Percentiles rank a stretch among this genome's conserved stretches.
Conservation (phyloP, 2,113 vertebrate genomes). For the Mus musculus region GRCm39 chr12:111803501-111804000, state of each 20-base stretch:
- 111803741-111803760: neutral
- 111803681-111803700: too few species aligned
- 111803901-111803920: neutral
- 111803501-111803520: constrained; percentile 66
- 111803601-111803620: neutral
- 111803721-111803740: neutral
- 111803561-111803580: neutral
- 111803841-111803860: neutral
- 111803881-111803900: neutral
- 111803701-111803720: neutral
- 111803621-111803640: rapidly evolving
- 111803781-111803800: neutral
- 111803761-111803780: rapidly evolving
- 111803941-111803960: rapidly evolving
- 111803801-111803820: neutral
- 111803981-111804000: neutral
- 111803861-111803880: neutral
- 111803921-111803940: neutral
- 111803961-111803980: neutral
- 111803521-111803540: constrained; percentile 60
- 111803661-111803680: neutral
- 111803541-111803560: constrained; percentile 62
- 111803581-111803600: neutral
- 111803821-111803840: neutral
- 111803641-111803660: rapidly evolving